Conservation (phyloP, 2,888 invertebrate species). For the Sphinx pinastri region DNA sequence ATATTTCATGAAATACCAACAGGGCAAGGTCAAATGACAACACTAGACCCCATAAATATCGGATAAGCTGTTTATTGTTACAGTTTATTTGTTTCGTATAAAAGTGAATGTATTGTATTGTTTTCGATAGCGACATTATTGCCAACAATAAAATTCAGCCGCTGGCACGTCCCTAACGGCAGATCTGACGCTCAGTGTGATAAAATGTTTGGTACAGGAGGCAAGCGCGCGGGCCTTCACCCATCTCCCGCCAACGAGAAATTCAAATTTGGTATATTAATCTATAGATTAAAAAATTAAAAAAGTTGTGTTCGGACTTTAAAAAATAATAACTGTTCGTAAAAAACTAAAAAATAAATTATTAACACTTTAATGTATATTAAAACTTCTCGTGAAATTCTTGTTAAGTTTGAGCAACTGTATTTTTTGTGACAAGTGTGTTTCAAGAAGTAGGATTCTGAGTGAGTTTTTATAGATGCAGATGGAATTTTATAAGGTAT, state of each 20-base stretch:
- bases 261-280: constrained; percentile 63
- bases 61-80: constrained; percentile 39
- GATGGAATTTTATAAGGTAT: constrained; percentile 20
- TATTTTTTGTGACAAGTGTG: constrained; percentile 21
- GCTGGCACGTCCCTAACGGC: constrained; percentile 63
- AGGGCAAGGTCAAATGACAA: neutral
- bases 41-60: constrained; percentile 33
- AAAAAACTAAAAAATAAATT: constrained; percentile 16
- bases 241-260: constrained; percentile 68
- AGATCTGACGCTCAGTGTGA: constrained; percentile 76
- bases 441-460: neutral
- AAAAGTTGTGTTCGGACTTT: constrained; percentile 31
- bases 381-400: constrained; percentile 13
- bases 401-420: constrained; percentile 19
- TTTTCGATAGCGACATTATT: constrained; percentile 45
- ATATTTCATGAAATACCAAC: neutral
- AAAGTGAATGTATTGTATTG: constrained; percentile 17
- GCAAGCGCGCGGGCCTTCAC: constrained; percentile 58
- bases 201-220: constrained; percentile 71
- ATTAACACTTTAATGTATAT: constrained; percentile 5
- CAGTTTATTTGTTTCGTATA: constrained; percentile 37
- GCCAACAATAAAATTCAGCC: constrained; percentile 55
- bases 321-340: constrained; percentile 23
- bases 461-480: neutral
- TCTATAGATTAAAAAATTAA: constrained; percentile 45